Conservation (phyloP, 53 echinoderm and acorn worm genomes). For the Antedon mediterranea region DNA sequence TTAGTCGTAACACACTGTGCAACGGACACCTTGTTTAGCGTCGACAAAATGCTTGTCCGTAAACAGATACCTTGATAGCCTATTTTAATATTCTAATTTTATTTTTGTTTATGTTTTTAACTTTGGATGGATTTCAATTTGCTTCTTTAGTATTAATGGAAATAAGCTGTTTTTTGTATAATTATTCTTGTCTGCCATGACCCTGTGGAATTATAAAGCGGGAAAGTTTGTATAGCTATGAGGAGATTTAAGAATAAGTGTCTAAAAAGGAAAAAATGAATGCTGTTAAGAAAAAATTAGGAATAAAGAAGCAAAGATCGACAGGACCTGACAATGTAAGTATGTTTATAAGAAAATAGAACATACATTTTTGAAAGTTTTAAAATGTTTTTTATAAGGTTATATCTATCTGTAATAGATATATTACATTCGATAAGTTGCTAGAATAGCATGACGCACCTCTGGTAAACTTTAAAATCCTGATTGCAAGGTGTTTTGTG, state of each 20-base stretch:
- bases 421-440: too few species aligned
- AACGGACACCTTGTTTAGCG: neutral
- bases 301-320: neutral
- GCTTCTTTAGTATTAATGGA: neutral
- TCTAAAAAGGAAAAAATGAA: neutral
- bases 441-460: too few species aligned
- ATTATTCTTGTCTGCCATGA: neutral
- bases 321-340: neutral
- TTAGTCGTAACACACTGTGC: neutral
- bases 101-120: neutral
- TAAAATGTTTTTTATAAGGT: too few species aligned
- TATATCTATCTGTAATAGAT: too few species aligned
- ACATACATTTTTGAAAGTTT: too few species aligned
- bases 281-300: neutral
- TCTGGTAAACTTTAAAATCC: too few species aligned
- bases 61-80: neutral
- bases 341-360: neutral
- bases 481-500: too few species aligned
- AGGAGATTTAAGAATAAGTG: neutral
- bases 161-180: neutral
- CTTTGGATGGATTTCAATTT: neutral
- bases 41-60: neutral
- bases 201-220: neutral
- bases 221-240: neutral
- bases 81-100: neutral